Evolutionary conservation across 2,113 vertebrate species (phyloP).

Genomic region (Gavia stellata): DNA sequence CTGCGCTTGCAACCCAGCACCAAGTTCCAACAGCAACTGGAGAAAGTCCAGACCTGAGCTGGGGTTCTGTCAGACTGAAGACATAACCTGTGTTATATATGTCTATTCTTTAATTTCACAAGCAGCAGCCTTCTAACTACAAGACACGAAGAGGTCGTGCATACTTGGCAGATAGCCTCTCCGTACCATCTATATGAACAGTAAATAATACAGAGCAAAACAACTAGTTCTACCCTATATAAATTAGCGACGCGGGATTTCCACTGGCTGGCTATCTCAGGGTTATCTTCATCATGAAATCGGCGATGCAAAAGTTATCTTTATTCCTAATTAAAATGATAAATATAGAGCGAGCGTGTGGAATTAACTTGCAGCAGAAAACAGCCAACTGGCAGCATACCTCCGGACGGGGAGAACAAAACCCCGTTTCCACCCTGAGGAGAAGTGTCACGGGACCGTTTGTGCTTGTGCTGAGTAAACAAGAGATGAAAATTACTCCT

Average conservation of each 20-base stretch:
- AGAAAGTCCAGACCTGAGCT: background rate
- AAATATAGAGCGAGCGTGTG: accelerated
- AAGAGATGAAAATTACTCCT: background rate
- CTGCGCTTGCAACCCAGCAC: background rate
- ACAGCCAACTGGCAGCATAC: background rate
- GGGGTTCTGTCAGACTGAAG: background rate
- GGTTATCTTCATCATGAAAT: background rate
- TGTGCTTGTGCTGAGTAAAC: background rate
- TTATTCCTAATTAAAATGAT: background rate
- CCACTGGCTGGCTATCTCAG: background rate
- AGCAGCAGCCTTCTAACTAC: background rate
- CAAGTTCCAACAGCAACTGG: background rate
- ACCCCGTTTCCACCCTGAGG: background rate
- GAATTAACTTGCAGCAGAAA: background rate
- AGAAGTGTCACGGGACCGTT: background rate
- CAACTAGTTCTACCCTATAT: background rate
- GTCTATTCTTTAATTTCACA: background rate
- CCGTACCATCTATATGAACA: background rate
- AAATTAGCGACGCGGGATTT: background rate
- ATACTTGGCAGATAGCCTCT: background rate
- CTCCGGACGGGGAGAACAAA: accelerated
- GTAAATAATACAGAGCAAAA: background rate
- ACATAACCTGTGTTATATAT: accelerated
- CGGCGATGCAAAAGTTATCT: background rate
- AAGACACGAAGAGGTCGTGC: accelerated